Evolutionary conservation across 2,113 vertebrate genomes (phyloP), one percentile per base, ranked within the genome.

Genomic region (Pseudorhombus dupliciocellatus): DNA sequence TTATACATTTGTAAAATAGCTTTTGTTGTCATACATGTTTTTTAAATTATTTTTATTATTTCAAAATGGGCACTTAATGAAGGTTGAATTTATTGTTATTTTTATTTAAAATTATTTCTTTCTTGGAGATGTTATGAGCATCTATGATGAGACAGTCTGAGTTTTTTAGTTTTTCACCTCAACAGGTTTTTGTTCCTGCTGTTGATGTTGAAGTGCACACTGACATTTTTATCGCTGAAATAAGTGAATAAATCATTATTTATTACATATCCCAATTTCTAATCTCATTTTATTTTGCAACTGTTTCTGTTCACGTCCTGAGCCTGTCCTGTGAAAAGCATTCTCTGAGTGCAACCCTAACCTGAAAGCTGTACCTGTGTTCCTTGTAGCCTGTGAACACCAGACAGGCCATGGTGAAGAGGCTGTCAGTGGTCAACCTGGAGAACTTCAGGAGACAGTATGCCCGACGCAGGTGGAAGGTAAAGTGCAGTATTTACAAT

Each of bases 381-480:
- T 28, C 31, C 86, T 83, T 61, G 15, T 85, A 99, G 98, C 97
- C 98, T 0, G 72, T 85, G 84, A 95, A 97, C 89, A 90, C 91
- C 42, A 92, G 87, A 53, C 97, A 99, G 79, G 94, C 95, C 65
- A 85, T 98, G 91, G 97, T 96, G 77, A 95, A 96, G 80, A 90
- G 97, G 79, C 90, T 95, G 55, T 98, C 98, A 1, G 86, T 93
- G 71, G 90, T 99, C 84, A 99, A 98, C 90, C 83, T 98, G 89
- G 95, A 98, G 85, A 98, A 97, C 88, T 98, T 99, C 90, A 96
- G 90, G 89, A 95, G 92, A 85, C 95, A 96, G 22, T 96, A 98
- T 0, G 95, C 94, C 71, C 90, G 96, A 52, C 94, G 96, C 61
- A 88, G 96, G 31, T 98, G 97, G 97, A 98, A 97, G 96, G 97